phyloP scores from a whole-genome alignment of 2,113 vertebrate genomes.

The Eupsittula cactorum region DNA sequence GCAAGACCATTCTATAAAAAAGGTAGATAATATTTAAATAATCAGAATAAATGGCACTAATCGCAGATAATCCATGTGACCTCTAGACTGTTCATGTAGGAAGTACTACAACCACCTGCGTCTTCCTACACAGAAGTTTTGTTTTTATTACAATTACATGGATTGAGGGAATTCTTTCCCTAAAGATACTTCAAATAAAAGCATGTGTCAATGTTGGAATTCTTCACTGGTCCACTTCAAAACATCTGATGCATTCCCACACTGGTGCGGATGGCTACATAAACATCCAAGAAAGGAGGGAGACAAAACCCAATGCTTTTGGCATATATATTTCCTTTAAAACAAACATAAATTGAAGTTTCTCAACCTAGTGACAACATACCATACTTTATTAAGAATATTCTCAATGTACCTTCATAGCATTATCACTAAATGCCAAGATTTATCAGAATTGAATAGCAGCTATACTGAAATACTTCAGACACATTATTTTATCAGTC shows the following conservation, averaged over 20 bases:
- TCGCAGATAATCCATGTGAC: not conserved
- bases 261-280: slow-evolving; percentile 33
- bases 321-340: not conserved
- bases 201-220: slow-evolving; percentile 56
- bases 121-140: slow-evolving; percentile 10
- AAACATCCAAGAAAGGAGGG: slow-evolving; percentile 63
- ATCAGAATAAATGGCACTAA: not conserved
- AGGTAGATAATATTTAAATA: not conserved
- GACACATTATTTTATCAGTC: not conserved
- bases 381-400: not conserved
- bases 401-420: not conserved
- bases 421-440: not conserved
- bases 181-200: slow-evolving; percentile 70
- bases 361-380: not conserved
- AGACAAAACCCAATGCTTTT: not conserved
- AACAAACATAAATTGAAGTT: not conserved
- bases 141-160: not conserved
- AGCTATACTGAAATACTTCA: not conserved
- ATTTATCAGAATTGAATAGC: not conserved
- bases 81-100: not conserved
- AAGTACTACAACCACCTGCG: not conserved
- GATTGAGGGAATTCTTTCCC: slow-evolving; percentile 39
- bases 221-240: slow-evolving; percentile 68
- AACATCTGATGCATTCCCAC: slow-evolving; percentile 63
- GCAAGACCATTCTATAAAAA: not conserved